Base-by-base conservation (phyloP, 2,888 invertebrate species). In the Chrysolina haemoptera region DNA sequence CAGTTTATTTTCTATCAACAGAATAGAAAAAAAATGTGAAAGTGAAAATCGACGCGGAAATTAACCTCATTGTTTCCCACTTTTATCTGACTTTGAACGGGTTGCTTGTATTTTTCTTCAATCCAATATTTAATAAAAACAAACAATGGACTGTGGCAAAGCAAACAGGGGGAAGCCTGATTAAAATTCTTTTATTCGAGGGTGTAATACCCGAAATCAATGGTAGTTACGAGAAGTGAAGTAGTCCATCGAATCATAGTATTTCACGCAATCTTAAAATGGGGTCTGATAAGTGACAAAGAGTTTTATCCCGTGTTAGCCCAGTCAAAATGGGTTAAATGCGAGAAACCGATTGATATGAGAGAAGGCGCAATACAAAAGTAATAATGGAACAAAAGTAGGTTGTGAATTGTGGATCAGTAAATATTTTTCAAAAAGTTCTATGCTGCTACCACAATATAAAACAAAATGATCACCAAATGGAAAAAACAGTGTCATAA, bases 111-210 rank as follows among this genome's bases (percentile, higher is more conserved):
- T 74, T 74, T 74, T 70, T 74, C 73, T 74, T 74, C 70, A 70
- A 74, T 74, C 63, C 62, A 16, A 55, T 74, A 68, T 63, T 64
- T 67, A 67, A 74, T 66, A 68, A 71, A 71, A 74, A 71, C 64
- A 71, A 75, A 75, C 72, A 76, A 73, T 70, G 66, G 59, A 67
- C 70, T 62, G 70, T 66, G 59, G 65, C 64, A 72, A 75, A 70
- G 64, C 70, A 75, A 77, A 70, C 68, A 69, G 62, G 75, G 77
- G 71, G 67, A 62, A 18, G 69, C 48, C 43, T 64, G 72, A 68
- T 73, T 71, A 74, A 72, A 66, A 73, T 77, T 77, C 70, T 77
- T 73, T 70, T 71, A 77, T 71, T 55, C 46, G 70, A 70, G 73
- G 71, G 73, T 72, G 70, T 69, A 71, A 71, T 73, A 66, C 63